Conservation (phyloP, 1,140 invertebrate genomes). For the Drosophila truncata region DNA sequence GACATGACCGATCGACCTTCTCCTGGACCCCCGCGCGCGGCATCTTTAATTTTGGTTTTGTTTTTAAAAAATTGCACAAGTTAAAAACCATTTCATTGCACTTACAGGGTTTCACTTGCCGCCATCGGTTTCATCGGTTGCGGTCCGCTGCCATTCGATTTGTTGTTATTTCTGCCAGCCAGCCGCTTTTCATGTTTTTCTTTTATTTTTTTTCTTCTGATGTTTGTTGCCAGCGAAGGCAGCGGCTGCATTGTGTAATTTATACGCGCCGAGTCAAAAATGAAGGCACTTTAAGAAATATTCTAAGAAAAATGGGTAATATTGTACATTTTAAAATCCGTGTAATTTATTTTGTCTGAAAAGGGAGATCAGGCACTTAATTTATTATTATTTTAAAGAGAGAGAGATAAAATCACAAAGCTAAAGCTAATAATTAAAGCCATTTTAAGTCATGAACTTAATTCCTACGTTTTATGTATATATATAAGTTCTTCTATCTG, state of each 20-base stretch:
- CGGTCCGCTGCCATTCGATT: constrained; percentile 70
- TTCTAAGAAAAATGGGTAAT: background rate
- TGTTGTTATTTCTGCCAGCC: constrained; percentile 49
- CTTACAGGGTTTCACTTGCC: constrained; percentile 78
- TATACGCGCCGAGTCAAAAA: constrained; percentile 70
- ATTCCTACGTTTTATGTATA: too few species aligned
- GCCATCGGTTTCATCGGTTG: constrained; percentile 51
- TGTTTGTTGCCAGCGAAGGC: constrained; percentile 20
- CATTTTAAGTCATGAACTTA: too few species aligned
- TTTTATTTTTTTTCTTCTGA: background rate
- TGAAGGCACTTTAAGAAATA: constrained; percentile 42
- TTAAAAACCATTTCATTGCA: constrained; percentile 83
- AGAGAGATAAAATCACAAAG: too few species aligned
- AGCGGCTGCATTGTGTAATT: constrained; percentile 74
- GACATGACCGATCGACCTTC: constrained; percentile 35
- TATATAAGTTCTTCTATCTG: too few species aligned
- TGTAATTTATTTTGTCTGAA: background rate
- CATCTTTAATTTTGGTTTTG: constrained; percentile 31
- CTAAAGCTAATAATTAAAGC: too few species aligned
- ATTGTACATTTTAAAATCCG: background rate
- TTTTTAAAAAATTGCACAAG: constrained; percentile 80
- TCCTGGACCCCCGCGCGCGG: constrained; percentile 4
- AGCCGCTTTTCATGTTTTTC: constrained; percentile 10
- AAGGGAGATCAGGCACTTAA: background rate
- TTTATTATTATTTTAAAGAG: too few species aligned